Percentiles rank a stretch among this genome's conserved stretches.
Conservation (phyloP, 2,797 vertebrate species). For the Cyclopterus lumpus region DNA sequence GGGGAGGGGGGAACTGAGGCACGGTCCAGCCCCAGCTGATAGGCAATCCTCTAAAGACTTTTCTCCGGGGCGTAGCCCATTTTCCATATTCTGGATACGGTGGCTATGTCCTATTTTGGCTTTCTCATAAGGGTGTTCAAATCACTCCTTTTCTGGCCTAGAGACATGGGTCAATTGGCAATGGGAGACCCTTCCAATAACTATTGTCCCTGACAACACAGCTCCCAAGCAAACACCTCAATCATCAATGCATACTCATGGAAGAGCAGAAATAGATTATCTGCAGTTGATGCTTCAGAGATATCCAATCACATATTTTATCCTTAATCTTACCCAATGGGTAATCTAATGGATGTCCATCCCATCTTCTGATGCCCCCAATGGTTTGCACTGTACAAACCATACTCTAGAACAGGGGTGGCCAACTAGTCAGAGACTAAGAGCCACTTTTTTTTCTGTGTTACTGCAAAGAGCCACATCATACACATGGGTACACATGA, state of each 20-base stretch:
- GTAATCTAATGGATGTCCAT: background rate
- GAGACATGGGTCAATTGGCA: slow-evolving; percentile 1
- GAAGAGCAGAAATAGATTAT: background rate
- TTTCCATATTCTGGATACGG: background rate
- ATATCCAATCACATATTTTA: background rate
- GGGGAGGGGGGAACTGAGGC: too few relatives aligned
- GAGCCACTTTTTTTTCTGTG: too few relatives aligned
- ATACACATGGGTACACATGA: too few relatives aligned
- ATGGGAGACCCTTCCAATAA: background rate
- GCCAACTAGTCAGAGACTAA: too few relatives aligned
- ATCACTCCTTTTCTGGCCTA: background rate
- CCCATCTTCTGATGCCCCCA: background rate
- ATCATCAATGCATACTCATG: background rate
- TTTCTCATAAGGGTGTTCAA: background rate
- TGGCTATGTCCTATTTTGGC: background rate
- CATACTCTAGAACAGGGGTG: too few relatives aligned
- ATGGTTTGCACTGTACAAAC: background rate
- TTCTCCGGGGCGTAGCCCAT: background rate
- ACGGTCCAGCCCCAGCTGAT: background rate
- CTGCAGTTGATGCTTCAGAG: background rate
- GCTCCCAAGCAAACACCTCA: background rate
- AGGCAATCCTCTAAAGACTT: too few relatives aligned
- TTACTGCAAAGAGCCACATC: too few relatives aligned
- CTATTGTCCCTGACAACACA: background rate
- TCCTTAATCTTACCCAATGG: background rate